Evolutionary conservation across 92 coral and sea anemone species (phyloP), one percentile per base, ranked within the genome.

Genomic region (Micromussa lordhowensis): DNA sequence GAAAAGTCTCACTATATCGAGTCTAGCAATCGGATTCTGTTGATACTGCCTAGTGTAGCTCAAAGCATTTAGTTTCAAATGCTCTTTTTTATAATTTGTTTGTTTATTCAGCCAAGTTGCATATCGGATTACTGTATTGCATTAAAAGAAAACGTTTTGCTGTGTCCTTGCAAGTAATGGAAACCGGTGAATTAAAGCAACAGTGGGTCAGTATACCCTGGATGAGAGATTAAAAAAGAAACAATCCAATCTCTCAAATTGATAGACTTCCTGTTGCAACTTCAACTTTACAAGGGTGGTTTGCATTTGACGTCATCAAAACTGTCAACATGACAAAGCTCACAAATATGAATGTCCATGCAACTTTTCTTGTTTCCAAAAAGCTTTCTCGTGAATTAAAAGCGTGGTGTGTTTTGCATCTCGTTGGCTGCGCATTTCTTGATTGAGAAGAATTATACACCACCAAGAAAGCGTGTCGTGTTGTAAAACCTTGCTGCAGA

Each of bases 111-210:
- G 26, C 28, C 29, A 49, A 84, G 79, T 71, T 72, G 55, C 66
- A 59, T 30, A 36, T 61, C 54, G 31, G 38, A 55, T 78, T 24
- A 68, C 73, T 53, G 69, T 53, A 75, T 54, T 57, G 12, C 49
- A 84, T 84, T 84, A 84, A 84, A 84, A 84, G 79, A 75, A 72
- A 84, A 73, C 71, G 22, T 74, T 83, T 84, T 84, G 71, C 88
- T 84, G 88, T 84, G 88, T 84, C 81, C 81, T 59, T 84, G 81
- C 81, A 55, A 84, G 79, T 84, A 57, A 55, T 84, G 17, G 64
- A 84, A 61, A 76, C n/a, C 17, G 32, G 51, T 51, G 19, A 2
- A 51, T 21, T 5, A 15, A 49, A 38, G 49, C 68, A 83, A 53
- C 79, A 71, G 78, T 34, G 78, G 77, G 78, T 51, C 31, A 57